Conservation (phyloP, 2,113 vertebrate genomes). For the Macroglossus sobrinus region DNA sequence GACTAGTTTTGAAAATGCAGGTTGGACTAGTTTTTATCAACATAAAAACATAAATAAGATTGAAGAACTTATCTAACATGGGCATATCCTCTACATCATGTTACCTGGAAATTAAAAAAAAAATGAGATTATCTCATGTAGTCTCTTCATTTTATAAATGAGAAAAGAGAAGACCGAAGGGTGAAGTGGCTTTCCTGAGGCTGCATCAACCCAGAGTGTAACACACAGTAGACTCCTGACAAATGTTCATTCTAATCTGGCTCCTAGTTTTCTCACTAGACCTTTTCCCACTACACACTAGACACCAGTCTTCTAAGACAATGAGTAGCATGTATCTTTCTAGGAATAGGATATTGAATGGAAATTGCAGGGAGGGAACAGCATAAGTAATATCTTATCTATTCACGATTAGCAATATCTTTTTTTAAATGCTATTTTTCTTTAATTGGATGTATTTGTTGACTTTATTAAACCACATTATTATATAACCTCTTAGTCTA, state of each 20-base stretch:
- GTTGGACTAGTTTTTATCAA: constrained; percentile 35
- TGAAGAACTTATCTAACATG: not conserved
- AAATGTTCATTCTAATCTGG: not conserved
- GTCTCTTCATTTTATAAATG: not conserved
- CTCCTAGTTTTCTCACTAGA: not conserved
- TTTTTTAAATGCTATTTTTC: not conserved
- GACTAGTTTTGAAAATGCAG: constrained; percentile 28
- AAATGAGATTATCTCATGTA: not conserved
- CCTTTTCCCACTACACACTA: too few species aligned
- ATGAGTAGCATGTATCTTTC: not conserved
- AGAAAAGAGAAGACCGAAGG: not conserved
- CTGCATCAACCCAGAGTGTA: not conserved
- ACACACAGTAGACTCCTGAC: not conserved
- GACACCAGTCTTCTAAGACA: not conserved
- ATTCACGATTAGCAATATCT: not conserved
- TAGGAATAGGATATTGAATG: not conserved
- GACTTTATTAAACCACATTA: not conserved
- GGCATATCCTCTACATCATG: not conserved
- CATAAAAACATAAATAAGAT: not conserved
- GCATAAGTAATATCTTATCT: not conserved
- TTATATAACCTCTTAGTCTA: not conserved
- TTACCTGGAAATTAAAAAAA: not conserved
- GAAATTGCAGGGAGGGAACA: not conserved
- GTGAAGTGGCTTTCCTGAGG: not conserved
- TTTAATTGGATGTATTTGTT: not conserved